Evolutionary conservation across 2,113 vertebrate species (phyloP).

Genomic region (Camelus dromedarius): DNA sequence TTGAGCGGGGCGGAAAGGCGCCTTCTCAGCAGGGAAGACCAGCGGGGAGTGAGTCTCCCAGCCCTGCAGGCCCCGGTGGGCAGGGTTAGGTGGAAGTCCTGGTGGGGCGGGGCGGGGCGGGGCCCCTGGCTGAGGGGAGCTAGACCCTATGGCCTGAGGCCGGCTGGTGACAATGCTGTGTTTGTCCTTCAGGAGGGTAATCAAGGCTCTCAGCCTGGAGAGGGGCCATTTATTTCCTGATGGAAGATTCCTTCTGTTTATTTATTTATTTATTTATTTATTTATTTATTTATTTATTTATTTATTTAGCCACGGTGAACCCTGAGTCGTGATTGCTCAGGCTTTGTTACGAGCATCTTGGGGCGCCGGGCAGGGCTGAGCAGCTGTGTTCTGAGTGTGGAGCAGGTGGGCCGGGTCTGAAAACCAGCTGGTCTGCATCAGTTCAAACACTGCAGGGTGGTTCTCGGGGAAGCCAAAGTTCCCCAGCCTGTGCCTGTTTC

Average conservation of each 20-base stretch:
- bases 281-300: conserved; percentile 26
- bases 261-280: conserved; percentile 42
- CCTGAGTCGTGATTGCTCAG: conserved; percentile 15
- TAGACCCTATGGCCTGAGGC: not conserved
- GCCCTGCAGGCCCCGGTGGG: not conserved
- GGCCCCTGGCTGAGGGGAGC: not conserved
- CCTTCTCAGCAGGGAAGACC: not conserved
- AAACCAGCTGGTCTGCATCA: not conserved
- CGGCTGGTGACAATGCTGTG: not conserved
- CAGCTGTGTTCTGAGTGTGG: not conserved
- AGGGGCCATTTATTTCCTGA: conserved; percentile 66
- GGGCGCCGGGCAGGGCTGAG: not conserved
- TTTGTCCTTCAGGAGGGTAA: conserved; percentile 57
- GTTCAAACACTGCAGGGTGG: not conserved
- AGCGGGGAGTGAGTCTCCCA: not conserved
- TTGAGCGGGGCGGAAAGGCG: not conserved
- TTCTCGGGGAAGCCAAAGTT: not conserved
- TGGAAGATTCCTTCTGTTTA: conserved; percentile 40
- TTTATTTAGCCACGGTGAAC: conserved; percentile 32
- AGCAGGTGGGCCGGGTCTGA: not conserved
- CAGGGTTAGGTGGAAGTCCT: not conserved
- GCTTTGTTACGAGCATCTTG: not conserved
- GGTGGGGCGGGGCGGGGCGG: not conserved
- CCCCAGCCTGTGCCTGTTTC: not conserved
- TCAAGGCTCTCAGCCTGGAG: not conserved